A percentile compares a stretch with the other conserved stretches of the same genome.
phyloP scores from a whole-genome alignment of 2,888 invertebrate species.

The Yponomeuta cagnagella region DNA sequence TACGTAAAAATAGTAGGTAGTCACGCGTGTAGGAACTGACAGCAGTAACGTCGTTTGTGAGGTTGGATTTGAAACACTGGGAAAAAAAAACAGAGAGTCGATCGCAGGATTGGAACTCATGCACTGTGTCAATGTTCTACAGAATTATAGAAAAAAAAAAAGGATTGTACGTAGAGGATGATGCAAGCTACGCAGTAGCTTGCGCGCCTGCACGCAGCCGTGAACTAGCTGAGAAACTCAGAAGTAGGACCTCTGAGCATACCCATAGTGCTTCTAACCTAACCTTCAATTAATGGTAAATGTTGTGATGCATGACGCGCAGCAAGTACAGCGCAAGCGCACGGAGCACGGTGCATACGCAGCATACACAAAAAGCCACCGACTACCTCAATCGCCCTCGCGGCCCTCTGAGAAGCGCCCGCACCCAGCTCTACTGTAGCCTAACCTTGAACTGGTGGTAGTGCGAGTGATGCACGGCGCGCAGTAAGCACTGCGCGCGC shows the following conservation, averaged over 20 bases:
- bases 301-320: slow-evolving; percentile 43
- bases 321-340: slow-evolving; percentile 85
- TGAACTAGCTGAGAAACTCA: neutral
- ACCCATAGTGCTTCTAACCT: too few species aligned
- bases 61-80: too few species aligned
- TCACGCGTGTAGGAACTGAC: too few species aligned
- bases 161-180: neutral
- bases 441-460: slow-evolving; percentile 82
- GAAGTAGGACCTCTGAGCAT: neutral
- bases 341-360: slow-evolving; percentile 47
- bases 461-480: slow-evolving; percentile 83
- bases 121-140: neutral
- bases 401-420: slow-evolving; percentile 17
- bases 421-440: slow-evolving; percentile 30
- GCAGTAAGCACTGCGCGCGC: slow-evolving; percentile 85
- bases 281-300: too few species aligned
- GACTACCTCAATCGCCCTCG: slow-evolving; percentile 29
- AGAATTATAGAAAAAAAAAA: neutral
- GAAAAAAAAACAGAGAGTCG: too few species aligned
- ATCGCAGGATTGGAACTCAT: neutral
- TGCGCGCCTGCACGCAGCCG: neutral
- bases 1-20: too few species aligned
- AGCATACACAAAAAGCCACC: slow-evolving; percentile 43
- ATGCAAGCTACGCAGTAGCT: neutral
- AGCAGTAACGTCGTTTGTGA: too few species aligned